These are phyloP conservation scores for Peromyscus attwateri DNA, from an alignment of 2,797 vertebrate species.

Conservation along the genomic window DNA sequence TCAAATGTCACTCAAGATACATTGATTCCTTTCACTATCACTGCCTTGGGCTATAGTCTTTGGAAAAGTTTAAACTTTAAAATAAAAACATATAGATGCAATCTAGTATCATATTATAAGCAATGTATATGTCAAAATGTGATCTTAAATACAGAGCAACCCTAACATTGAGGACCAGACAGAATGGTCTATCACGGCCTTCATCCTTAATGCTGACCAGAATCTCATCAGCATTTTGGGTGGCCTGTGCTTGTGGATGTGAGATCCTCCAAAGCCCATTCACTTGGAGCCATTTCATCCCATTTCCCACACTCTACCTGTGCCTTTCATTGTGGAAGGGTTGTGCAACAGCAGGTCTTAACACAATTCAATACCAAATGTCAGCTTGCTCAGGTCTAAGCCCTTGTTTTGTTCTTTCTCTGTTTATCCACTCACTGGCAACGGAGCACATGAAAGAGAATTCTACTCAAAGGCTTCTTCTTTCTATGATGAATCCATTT, in stretches of 20 bases:
- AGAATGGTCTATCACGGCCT: not conserved
- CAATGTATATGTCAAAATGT: not conserved
- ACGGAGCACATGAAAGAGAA: slow-evolving; percentile 69
- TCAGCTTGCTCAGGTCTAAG: slow-evolving; percentile 26
- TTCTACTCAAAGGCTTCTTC: slow-evolving; percentile 63
- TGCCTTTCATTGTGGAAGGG: not conserved
- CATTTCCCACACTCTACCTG: not conserved
- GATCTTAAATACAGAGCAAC: not conserved
- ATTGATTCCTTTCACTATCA: not conserved
- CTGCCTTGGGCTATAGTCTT: not conserved
- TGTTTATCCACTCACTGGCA: slow-evolving; percentile 39
- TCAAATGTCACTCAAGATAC: not conserved
- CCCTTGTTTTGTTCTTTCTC: not conserved
- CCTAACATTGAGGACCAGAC: not conserved
- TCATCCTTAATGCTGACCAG: not conserved
- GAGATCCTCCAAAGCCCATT: not conserved
- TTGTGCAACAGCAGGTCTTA: slow-evolving; percentile 8
- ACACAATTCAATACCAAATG: slow-evolving; percentile 54
- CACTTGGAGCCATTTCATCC: not conserved
- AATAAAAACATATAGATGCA: slow-evolving; percentile 48
- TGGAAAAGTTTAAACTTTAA: slow-evolving; percentile 14
- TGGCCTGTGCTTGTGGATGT: not conserved
- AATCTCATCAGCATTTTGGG: not conserved
- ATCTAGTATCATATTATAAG: not conserved
- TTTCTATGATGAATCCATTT: slow-evolving; percentile 25